Evolutionary conservation across 2,113 vertebrate genomes (phyloP), one percentile per base, ranked within the genome.

Genomic region (Toxostoma redivivum): DNA sequence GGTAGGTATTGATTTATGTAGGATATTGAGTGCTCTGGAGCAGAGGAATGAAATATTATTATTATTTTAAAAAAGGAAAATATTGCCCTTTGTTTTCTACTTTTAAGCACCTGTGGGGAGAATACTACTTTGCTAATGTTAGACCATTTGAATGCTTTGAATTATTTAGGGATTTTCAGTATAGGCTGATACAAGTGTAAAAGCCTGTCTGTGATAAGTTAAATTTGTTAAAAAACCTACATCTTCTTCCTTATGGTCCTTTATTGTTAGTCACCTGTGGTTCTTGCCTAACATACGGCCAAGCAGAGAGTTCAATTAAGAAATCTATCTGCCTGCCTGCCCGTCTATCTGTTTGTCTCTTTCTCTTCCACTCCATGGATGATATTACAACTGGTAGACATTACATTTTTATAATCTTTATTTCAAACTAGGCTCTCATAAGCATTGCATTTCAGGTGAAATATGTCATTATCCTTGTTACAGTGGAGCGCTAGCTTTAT

Each of bases 141-240:
- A 65, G 72, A 80, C 31, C 6, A 10, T 57, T 91, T 78, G 48
- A 84, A 60, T 37, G 44, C 51, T 92, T 85, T 97, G 77, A 93
- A 92, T 91, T 96, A 80, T 94, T 96, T 82, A 91, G 54, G 62
- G n/a, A 45, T 72, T 82, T 92, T 86, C 47, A 64, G n/a, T 60
- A 70, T 18, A 79, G 57, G n/a, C 27, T 83, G 90, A 89, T 64
- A n/a, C 24, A 58, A 86, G 40, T 21, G 31, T 78, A 47, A 72
- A 85, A 81, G 25, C 57, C 84, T 73, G 38, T 42, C 44, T 57
- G 15, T 76, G 77, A 53, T 54, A 77, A 92, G 64, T 54, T 64
- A 69, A 64, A 94, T 61, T 64, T 86, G 54, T 45, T 84, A 11
- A 81, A 84, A 5, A 11, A 18, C 25, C 62, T 74, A 25, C 30